Base-by-base conservation (phyloP, 2,797 vertebrate species). In the Ctenosaura bakeri region DNA sequence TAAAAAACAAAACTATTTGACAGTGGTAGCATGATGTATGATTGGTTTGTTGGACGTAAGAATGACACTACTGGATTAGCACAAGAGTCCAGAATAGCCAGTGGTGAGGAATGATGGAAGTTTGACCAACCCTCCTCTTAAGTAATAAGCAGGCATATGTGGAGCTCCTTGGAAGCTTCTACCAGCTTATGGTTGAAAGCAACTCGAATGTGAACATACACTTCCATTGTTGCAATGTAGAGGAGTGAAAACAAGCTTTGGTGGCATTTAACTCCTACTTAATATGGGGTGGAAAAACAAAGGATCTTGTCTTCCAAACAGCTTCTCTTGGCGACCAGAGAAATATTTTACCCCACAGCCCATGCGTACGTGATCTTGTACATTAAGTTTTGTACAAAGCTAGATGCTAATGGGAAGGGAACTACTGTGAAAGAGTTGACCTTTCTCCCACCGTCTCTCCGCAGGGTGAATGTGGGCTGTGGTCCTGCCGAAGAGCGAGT, bases 401-500 rank as follows among this genome's bases (percentile, higher is more conserved):
- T 26, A 29, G 14, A 13, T 35, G 29, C 6, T 32, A 35, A 35
- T n/a, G 54, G 66, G 56, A 79, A 12, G 56, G 38, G 38, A 2
- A 0, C 0, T 5, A 2, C 38, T 0, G 0, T 59, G n/a, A 8
- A 52, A 3, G 59, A 69, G 50, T 62, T 62, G 64, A 7, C 18
- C 8, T 71, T 83, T 62, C 59, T 26, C 88, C 35, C 90, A 42
- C 0, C 85, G 13, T 73, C 88, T 85, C 62, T 83, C 79, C 14
- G 3, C 96, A 99, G 99, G 96, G 99, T 99, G 96, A 99, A 99
- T 78, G 98, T 99, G 94, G 99, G 99, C 97, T 99, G 99, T 52
- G 99, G 99, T 90, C 99, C 99, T 64, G 99, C 99, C 0, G 99
- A 99, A 96, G 99, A 99, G 97, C 97, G 99, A 94, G 98, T 99